Percentiles rank a stretch among this genome's conserved stretches.
These are phyloP conservation scores for Melinaea menophilus DNA, from an alignment of 2,888 invertebrate species.

Conservation along the genomic window DNA sequence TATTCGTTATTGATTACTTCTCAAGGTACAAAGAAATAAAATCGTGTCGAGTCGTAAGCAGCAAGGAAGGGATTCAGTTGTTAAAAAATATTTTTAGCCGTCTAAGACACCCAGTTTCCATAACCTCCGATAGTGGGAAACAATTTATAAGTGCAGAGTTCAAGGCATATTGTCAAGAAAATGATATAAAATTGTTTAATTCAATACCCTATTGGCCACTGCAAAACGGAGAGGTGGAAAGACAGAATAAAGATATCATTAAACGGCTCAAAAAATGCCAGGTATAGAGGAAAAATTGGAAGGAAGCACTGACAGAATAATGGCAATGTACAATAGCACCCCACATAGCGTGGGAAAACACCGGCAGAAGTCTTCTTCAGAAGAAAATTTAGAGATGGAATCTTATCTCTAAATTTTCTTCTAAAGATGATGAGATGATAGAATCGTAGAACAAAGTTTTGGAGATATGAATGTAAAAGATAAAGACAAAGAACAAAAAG, in stretches of 20 bases:
- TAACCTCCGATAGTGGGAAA: constrained; percentile 34
- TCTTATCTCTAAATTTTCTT: constrained; percentile 11
- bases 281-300: constrained; percentile 1
- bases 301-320: too few species aligned
- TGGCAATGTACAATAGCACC: constrained; percentile 31
- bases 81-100: constrained; percentile 35
- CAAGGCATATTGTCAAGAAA: constrained; percentile 29
- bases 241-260: background rate
- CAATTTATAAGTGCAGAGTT: constrained; percentile 34
- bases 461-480: constrained; percentile 23
- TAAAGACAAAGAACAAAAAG: constrained; percentile 23
- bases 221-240: background rate
- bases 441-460: constrained; percentile 11
- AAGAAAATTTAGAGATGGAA: constrained; percentile 27
- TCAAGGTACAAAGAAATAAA: constrained; percentile 34
- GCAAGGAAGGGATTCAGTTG: constrained; percentile 23
- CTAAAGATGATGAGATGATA: background rate
- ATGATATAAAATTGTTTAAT: constrained; percentile 26
- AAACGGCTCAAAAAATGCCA: constrained; percentile 10
- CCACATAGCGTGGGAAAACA: constrained; percentile 29
- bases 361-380: constrained; percentile 30
- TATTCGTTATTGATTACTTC: constrained; percentile 35
- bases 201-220: background rate
- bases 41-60: constrained; percentile 24
- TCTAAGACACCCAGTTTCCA: constrained; percentile 27